A percentile compares a stretch with the other conserved stretches of the same genome.
phyloP scores from a whole-genome alignment of 2,797 vertebrate genomes.

The Artibeus lituratus region DNA sequence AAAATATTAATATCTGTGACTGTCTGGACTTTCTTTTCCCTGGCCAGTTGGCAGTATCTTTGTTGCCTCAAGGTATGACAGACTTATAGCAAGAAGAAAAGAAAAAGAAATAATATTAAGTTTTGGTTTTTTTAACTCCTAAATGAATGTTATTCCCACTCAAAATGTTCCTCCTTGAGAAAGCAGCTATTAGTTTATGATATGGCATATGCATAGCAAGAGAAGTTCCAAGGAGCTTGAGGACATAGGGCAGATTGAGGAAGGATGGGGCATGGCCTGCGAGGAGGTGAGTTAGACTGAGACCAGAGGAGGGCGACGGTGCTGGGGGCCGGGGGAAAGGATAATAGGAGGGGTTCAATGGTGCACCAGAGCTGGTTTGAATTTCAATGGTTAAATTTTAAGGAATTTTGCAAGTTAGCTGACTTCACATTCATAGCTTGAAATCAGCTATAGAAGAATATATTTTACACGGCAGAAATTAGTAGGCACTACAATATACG shows the following conservation, averaged over 20 bases:
- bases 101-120: not conserved
- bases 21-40: not conserved
- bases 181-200: not conserved
- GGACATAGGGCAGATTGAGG: not conserved
- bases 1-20: not conserved
- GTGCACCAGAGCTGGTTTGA: not conserved
- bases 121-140: not conserved
- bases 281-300: not conserved
- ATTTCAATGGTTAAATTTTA: not conserved
- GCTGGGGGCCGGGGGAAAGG: too few relatives aligned
- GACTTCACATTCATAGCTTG: not conserved
- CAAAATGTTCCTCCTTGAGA: not conserved
- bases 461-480: not conserved
- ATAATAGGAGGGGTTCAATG: accelerated
- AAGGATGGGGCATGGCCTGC: not conserved
- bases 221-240: not conserved
- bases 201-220: not conserved
- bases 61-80: not conserved
- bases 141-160: not conserved
- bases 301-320: not conserved
- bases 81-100: not conserved
- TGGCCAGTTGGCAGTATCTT: not conserved
- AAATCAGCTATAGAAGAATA: not conserved
- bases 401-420: not conserved
- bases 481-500: not conserved